A percentile compares a stretch with the other conserved stretches of the same genome.
phyloP scores from a whole-genome alignment of 2,888 invertebrate species.

The Lithophane ornitopus region DNA sequence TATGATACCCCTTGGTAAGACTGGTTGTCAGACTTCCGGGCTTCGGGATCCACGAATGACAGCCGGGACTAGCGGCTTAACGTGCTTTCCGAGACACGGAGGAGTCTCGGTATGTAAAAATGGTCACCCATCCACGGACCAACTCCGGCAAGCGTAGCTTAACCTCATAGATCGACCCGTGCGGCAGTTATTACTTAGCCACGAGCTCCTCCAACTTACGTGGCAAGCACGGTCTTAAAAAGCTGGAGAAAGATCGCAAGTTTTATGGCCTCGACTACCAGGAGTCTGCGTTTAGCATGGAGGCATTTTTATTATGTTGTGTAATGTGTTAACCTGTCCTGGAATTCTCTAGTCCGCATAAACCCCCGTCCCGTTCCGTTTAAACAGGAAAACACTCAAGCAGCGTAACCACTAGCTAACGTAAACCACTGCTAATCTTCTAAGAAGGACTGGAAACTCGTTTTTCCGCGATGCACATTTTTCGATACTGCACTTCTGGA shows the following conservation, averaged over 20 bases:
- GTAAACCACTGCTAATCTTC: not conserved
- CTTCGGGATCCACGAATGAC: too few relatives aligned
- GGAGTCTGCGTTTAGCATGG: not conserved
- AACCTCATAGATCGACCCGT: too few relatives aligned
- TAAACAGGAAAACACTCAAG: not conserved
- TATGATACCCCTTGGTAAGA: too few relatives aligned
- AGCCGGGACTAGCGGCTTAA: too few relatives aligned
- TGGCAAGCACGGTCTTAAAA: not conserved
- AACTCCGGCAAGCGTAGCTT: too few relatives aligned
- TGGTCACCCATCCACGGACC: too few relatives aligned
- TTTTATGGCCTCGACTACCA: not conserved
- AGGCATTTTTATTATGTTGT: not conserved
- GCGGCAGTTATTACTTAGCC: too few relatives aligned
- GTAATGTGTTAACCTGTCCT: not conserved
- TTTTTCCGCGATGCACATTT: not conserved
- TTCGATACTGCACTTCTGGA: not conserved
- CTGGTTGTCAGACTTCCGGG: too few relatives aligned
- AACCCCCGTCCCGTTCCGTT: too few relatives aligned
- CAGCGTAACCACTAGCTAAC: not conserved
- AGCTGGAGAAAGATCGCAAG: too few relatives aligned
- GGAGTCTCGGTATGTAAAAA: too few relatives aligned
- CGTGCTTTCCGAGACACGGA: too few relatives aligned
- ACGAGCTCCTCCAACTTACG: not conserved
- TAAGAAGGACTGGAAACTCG: not conserved
- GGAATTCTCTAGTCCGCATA: not conserved